These are phyloP conservation scores for Gasterosteus nipponicus DNA, from an alignment of 2,113 vertebrate genomes.

Conservation along the genomic window DNA sequence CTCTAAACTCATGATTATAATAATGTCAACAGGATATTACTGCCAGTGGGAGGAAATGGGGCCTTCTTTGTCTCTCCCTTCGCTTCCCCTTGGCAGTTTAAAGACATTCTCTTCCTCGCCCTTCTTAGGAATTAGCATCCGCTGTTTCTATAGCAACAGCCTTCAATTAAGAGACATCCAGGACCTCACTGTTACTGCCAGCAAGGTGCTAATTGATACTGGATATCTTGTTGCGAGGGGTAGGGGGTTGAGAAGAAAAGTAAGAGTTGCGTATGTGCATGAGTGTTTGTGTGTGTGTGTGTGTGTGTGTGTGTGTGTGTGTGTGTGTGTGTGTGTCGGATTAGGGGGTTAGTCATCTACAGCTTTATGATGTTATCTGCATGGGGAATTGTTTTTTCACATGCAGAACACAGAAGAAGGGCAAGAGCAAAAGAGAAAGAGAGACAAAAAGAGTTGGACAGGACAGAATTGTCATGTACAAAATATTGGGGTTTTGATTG, in stretches of 20 bases:
- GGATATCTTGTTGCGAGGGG: constrained; percentile 37
- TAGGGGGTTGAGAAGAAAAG: constrained; percentile 33
- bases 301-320: constrained; percentile 8
- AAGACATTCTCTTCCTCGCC: constrained; percentile 18
- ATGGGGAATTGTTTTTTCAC: constrained; percentile 19
- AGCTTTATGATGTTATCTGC: constrained; percentile 45
- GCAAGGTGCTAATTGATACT: constrained; percentile 74
- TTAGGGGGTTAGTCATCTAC: background rate
- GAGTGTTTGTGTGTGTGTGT: constrained; percentile 2
- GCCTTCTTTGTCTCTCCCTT: background rate
- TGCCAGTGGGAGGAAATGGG: constrained; percentile 5
- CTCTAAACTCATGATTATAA: constrained; percentile 23
- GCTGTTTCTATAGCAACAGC: constrained; percentile 72
- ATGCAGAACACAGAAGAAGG: background rate
- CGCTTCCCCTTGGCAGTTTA: constrained; percentile 10
- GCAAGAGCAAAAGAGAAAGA: background rate
- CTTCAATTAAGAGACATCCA: constrained; percentile 58
- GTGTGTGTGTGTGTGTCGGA: background rate
- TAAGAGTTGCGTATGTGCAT: constrained; percentile 7
- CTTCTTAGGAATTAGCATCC: constrained; percentile 53
- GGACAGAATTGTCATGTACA: background rate
- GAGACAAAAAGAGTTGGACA: background rate
- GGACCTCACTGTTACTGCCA: constrained; percentile 48
- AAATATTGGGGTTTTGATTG: constrained; percentile 39
- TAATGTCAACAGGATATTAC: constrained; percentile 26